Percentiles rank a stretch among this genome's conserved stretches.
These are phyloP conservation scores for Terrapene triunguis DNA, from an alignment of 2,113 vertebrate species.

Conservation along the genomic window DNA sequence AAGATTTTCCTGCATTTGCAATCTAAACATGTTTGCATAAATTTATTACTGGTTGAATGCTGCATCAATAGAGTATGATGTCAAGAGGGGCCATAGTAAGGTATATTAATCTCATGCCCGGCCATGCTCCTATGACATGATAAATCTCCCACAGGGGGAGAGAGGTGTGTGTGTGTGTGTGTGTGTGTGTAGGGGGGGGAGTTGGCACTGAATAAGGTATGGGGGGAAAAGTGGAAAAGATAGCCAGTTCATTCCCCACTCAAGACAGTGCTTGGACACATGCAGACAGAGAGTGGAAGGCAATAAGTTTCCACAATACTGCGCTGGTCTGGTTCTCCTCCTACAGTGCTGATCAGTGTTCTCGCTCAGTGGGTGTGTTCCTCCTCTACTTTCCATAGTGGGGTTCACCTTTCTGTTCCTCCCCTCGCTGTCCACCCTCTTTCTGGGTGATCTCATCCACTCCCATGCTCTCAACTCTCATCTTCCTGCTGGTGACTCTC, in stretches of 20 bases:
- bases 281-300: not conserved
- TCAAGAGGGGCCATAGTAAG: accelerated
- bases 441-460: not conserved
- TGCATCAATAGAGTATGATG: not conserved
- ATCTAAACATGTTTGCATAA: not conserved
- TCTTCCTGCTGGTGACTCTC: not conserved
- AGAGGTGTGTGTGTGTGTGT: too few relatives aligned
- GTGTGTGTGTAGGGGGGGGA: accelerated
- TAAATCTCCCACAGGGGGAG: not conserved
- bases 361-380: not conserved
- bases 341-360: not conserved
- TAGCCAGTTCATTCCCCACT: not conserved
- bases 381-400: not conserved
- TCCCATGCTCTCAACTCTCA: not conserved
- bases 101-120: not conserved
- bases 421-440: not conserved
- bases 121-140: not conserved
- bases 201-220: not conserved
- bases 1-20: not conserved
- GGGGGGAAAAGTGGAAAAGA: not conserved
- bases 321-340: not conserved
- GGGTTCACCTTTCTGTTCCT: not conserved
- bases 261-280: not conserved
- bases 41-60: not conserved
- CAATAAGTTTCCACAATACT: not conserved